Conservation (phyloP, 2,888 invertebrate species). For the Erpobdella octoculata region DNA sequence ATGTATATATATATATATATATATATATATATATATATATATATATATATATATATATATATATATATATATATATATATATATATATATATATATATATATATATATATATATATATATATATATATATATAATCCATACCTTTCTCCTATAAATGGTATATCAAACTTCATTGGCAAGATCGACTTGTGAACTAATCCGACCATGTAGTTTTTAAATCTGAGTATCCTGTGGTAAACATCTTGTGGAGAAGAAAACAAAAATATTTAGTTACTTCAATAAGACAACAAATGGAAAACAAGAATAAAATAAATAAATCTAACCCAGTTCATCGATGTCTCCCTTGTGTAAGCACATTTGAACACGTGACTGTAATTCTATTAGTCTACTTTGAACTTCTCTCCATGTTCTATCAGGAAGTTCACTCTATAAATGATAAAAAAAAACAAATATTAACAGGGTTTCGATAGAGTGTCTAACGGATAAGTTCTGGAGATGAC, state of each 20-base stretch:
- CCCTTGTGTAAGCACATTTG: conserved; percentile 96
- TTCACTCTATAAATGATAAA: conserved; percentile 49
- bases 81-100: background rate
- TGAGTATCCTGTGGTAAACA: conserved; percentile 91
- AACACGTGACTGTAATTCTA: conserved; percentile 83
- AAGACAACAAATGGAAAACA: no score
- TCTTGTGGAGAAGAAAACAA: no score
- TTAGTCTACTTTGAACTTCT: conserved; percentile 74
- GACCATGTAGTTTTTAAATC: conserved; percentile 88
- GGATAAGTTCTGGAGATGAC: no score
- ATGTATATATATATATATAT: background rate
- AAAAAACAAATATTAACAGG: no score
- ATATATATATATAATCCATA: conserved; percentile 39
- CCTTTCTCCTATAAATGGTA: conserved; percentile 76
- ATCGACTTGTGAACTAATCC: conserved; percentile 92
- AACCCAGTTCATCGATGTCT: conserved; percentile 79
- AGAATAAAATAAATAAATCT: conserved; percentile 49
- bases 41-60: background rate
- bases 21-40: background rate
- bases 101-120: background rate
- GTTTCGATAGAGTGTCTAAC: no score
- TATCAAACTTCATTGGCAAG: conserved; percentile 71
- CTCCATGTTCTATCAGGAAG: conserved; percentile 66
- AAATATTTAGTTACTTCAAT: no score
- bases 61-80: no score